These are phyloP conservation scores for Clamator glandarius DNA, from an alignment of 2,797 vertebrate genomes.

Conservation along the genomic window DNA sequence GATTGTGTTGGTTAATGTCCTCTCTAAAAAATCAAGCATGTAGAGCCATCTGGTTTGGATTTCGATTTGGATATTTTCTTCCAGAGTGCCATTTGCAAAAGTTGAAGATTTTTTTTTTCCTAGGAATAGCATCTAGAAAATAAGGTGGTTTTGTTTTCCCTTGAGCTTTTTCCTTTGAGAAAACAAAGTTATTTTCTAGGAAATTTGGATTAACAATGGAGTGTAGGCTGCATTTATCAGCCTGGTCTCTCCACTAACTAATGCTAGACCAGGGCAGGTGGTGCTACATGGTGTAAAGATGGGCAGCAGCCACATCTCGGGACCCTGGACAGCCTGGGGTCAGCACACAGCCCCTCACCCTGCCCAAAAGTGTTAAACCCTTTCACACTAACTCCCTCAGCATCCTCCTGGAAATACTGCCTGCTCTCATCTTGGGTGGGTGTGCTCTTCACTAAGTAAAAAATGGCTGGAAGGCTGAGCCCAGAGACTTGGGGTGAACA, in stretches of 20 bases:
- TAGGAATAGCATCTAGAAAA: not conserved
- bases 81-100: not conserved
- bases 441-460: no score
- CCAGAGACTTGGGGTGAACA: no score
- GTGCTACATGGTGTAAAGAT: rapidly evolving
- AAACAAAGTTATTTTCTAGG: not conserved
- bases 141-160: not conserved
- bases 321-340: no score
- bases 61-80: constrained; percentile 21
- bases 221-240: not conserved
- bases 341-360: rapidly evolving
- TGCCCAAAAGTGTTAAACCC: not conserved
- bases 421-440: no score
- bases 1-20: constrained; percentile 41
- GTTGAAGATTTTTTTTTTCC: not conserved
- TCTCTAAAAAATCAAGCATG: not conserved
- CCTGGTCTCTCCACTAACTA: not conserved
- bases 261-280: not conserved
- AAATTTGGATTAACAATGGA: not conserved
- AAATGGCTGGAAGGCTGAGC: no score
- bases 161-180: not conserved
- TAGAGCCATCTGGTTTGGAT: constrained; percentile 26
- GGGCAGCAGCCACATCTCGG: not conserved
- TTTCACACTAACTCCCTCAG: no score
- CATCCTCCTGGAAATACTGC: no score